Conservation (phyloP, 2,797 vertebrate species). For the Petrocephalus sullivani region DNA sequence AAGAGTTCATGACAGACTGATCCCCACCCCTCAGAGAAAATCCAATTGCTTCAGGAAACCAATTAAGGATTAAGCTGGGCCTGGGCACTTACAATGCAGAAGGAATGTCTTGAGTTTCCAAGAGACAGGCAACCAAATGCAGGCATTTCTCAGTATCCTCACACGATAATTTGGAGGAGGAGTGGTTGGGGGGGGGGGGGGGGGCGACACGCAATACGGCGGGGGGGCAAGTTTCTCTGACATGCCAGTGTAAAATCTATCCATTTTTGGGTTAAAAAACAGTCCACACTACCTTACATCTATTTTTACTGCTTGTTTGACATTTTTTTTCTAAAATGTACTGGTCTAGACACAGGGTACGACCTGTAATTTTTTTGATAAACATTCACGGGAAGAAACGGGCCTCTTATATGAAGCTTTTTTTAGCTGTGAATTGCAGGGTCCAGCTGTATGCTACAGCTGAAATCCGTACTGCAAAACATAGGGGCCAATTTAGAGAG, state of each 20-base stretch:
- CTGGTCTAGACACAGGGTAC: neutral
- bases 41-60: neutral
- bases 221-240: neutral
- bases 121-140: neutral
- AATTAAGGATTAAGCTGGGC: neutral
- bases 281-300: neutral
- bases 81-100: neutral
- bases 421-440: neutral
- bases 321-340: slow-evolving; percentile 14
- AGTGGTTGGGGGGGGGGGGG: neutral
- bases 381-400: neutral
- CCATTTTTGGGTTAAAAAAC: slow-evolving; percentile 21
- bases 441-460: neutral
- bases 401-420: neutral
- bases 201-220: neutral
- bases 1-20: neutral
- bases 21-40: neutral
- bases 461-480: neutral
- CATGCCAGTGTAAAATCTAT: neutral
- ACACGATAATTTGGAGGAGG: neutral
- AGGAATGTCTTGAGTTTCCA: neutral
- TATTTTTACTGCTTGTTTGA: neutral
- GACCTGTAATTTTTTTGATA: neutral
- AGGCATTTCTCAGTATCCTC: neutral
- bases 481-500: neutral